Conservation (phyloP, 2,113 vertebrate genomes). For the Alethe castanea region DNA sequence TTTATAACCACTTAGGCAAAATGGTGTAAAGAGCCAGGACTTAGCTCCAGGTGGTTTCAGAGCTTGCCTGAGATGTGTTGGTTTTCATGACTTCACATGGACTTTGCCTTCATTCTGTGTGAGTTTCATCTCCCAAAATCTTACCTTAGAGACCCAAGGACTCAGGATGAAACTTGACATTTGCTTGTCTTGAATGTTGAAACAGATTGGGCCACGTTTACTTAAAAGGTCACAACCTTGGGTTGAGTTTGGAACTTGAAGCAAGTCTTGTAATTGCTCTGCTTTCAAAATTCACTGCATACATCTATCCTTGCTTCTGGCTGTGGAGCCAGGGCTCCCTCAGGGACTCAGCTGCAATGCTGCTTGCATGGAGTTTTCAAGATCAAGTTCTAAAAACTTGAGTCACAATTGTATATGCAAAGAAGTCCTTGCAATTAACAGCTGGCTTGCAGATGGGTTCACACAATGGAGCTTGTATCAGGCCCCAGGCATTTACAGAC, state of each 20-base stretch:
- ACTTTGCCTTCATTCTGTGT: background rate
- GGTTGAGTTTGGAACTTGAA: background rate
- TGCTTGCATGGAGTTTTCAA: background rate
- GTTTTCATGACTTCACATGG: background rate
- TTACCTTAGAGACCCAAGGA: background rate
- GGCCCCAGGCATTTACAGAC: background rate
- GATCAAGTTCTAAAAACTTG: conserved; percentile 2
- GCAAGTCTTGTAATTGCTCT: background rate
- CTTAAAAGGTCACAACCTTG: background rate
- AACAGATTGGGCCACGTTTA: background rate
- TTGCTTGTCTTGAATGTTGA: background rate
- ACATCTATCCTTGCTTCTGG: background rate
- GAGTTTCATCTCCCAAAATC: background rate
- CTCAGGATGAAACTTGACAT: background rate
- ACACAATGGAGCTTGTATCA: conserved; percentile 27
- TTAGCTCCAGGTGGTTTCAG: background rate
- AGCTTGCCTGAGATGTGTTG: background rate
- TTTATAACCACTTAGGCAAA: background rate
- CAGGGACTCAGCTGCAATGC: background rate
- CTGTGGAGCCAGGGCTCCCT: background rate
- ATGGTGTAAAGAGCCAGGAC: background rate
- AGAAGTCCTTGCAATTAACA: conserved; percentile 16
- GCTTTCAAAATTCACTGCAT: conserved; percentile 12
- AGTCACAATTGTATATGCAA: conserved; percentile 12
- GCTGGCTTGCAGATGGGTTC: conserved; percentile 41